phyloP scores from a whole-genome alignment of 2,888 invertebrate species.

The Ecliptopera silaceata region DNA sequence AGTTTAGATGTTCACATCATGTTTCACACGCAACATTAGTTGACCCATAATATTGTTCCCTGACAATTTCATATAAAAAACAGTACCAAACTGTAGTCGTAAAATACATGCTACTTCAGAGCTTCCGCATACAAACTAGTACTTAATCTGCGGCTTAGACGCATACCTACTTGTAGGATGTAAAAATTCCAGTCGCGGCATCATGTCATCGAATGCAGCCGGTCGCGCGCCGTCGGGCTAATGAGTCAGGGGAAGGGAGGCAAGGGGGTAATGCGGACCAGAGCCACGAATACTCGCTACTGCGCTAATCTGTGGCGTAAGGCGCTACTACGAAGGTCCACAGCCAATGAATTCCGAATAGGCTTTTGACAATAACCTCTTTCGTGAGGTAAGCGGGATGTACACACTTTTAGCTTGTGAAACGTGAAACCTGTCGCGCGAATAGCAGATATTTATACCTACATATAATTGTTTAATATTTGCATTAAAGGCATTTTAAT shows the following conservation, averaged over 20 bases:
- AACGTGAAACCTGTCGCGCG: no score
- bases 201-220: conserved; percentile 62
- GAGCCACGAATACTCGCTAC: conserved; percentile 7
- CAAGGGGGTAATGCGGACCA: conserved; percentile 25
- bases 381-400: no score
- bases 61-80: neutral
- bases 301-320: conserved; percentile 11
- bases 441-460: no score
- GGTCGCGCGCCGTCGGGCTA: conserved; percentile 60
- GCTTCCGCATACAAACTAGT: neutral
- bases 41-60: no score
- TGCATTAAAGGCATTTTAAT: no score
- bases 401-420: no score
- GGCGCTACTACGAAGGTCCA: conserved; percentile 18
- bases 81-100: neutral
- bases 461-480: no score
- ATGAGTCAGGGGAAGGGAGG: conserved; percentile 38
- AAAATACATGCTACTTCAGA: neutral
- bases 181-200: conserved; percentile 71
- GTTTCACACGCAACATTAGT: no score
- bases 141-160: conserved; percentile 3
- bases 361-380: no score
- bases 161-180: conserved; percentile 22
- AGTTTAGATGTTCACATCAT: no score
- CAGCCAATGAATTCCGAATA: conserved; percentile 13